phyloP scores from a whole-genome alignment of 2,113 vertebrate genomes.

The Sturnus vulgaris region DNA sequence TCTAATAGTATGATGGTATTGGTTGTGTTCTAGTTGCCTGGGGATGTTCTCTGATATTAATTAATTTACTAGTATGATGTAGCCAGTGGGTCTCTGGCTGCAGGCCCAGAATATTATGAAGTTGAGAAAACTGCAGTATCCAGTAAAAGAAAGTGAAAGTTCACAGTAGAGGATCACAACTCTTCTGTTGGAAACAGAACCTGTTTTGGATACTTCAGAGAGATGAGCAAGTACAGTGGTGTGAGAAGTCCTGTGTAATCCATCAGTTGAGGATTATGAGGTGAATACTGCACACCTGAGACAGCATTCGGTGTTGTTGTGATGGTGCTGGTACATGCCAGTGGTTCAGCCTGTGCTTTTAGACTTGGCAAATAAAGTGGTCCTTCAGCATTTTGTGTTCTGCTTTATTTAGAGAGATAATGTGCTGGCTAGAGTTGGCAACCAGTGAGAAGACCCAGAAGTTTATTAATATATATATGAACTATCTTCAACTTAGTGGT shows the following conservation, averaged over 20 bases:
- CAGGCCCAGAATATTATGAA: constrained; percentile 18
- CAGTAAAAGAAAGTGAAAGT: constrained; percentile 45
- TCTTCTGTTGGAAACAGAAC: background rate
- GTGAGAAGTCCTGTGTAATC: background rate
- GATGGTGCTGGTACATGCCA: background rate
- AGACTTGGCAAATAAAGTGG: background rate
- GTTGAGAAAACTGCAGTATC: background rate
- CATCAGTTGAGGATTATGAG: background rate
- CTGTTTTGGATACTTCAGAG: background rate
- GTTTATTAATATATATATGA: background rate
- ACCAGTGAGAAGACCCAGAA: background rate
- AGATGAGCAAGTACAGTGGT: background rate
- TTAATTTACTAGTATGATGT: constrained; percentile 13
- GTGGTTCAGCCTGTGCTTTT: background rate
- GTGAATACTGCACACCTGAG: background rate
- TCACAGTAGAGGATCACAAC: background rate
- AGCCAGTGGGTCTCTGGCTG: constrained; percentile 45
- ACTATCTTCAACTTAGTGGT: background rate
- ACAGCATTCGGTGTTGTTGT: background rate
- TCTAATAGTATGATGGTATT: background rate
- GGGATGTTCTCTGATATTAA: background rate
- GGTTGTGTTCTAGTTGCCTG: background rate
- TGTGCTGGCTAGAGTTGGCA: background rate
- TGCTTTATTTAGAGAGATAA: background rate
- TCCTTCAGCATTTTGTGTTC: background rate